These are phyloP conservation scores for Cyanistes caeruleus DNA, from an alignment of 2,113 vertebrate species.

Conservation along the genomic window DNA sequence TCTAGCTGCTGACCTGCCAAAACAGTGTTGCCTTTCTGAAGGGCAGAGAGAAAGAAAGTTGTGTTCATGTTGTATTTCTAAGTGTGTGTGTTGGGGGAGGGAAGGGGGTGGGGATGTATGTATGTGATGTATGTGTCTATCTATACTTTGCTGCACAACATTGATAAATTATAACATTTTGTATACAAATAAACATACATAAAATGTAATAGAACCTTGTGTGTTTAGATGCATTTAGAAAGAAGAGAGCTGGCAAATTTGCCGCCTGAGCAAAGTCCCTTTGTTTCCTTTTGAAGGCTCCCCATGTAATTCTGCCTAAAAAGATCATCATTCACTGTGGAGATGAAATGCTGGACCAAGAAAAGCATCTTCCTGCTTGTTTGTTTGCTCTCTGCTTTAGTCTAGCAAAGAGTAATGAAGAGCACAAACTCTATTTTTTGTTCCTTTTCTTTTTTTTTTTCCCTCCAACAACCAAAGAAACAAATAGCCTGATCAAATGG, in stretches of 20 bases:
- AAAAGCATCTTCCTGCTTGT: background rate
- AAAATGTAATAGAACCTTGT: constrained; percentile 14
- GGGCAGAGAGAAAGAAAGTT: constrained; percentile 47
- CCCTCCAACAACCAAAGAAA: background rate
- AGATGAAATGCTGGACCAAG: constrained; percentile 13
- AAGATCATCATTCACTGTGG: background rate
- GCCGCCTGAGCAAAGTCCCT: background rate
- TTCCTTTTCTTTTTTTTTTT: background rate
- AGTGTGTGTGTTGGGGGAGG: background rate
- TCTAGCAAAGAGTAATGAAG: background rate
- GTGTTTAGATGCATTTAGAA: constrained; percentile 23
- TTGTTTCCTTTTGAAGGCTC: constrained; percentile 31
- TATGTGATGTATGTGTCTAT: constrained; percentile 55
- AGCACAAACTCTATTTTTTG: background rate
- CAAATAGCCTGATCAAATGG: background rate
- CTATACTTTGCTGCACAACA: constrained; percentile 75
- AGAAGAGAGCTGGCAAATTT: background rate
- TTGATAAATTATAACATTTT: constrained; percentile 78
- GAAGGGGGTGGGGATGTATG: background rate
- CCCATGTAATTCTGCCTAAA: background rate
- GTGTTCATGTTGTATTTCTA: constrained; percentile 57
- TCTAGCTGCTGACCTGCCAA: constrained; percentile 87
- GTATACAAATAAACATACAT: constrained; percentile 77
- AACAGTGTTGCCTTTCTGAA: constrained; percentile 90
- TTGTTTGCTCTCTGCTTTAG: background rate